Conservation (phyloP, 2,113 vertebrate genomes). For the Cyanoramphus novaezelandiae region DNA sequence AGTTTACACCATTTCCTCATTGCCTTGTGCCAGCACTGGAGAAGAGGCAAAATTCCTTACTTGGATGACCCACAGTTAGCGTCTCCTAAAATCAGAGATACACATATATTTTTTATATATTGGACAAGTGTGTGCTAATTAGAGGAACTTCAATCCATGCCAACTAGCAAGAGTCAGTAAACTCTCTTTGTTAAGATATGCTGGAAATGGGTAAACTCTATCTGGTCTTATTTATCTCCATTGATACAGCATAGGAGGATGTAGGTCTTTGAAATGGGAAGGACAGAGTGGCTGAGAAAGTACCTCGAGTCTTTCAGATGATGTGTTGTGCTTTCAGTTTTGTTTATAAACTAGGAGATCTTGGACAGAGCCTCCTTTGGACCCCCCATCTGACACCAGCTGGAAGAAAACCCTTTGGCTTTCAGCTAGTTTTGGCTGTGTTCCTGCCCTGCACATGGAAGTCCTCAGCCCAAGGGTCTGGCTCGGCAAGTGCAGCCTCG, state of each 20-base stretch:
- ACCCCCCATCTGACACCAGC: not conserved
- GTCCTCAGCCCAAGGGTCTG: not conserved
- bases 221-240: not conserved
- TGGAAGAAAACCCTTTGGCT: not conserved
- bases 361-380: not conserved
- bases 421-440: not conserved
- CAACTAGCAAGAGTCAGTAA: not conserved
- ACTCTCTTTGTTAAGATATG: not conserved
- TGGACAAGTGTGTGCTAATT: not conserved
- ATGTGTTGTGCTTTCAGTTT: not conserved
- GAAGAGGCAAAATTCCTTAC: not conserved
- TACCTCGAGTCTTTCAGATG: not conserved
- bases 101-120: not conserved
- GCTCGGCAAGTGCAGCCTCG: not conserved
- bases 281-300: not conserved
- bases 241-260: not conserved
- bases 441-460: not conserved
- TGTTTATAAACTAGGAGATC: not conserved
- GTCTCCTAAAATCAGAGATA: not conserved
- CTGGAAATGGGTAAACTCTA: not conserved
- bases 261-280: not conserved
- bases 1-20: not conserved
- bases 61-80: fast-evolving
- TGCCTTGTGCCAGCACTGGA: not conserved
- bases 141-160: not conserved